Percentiles rank a stretch among this genome's conserved stretches.
phyloP scores from a whole-genome alignment of 92 coral and sea anemone genomes.

The Epizoanthus rinbou region DNA sequence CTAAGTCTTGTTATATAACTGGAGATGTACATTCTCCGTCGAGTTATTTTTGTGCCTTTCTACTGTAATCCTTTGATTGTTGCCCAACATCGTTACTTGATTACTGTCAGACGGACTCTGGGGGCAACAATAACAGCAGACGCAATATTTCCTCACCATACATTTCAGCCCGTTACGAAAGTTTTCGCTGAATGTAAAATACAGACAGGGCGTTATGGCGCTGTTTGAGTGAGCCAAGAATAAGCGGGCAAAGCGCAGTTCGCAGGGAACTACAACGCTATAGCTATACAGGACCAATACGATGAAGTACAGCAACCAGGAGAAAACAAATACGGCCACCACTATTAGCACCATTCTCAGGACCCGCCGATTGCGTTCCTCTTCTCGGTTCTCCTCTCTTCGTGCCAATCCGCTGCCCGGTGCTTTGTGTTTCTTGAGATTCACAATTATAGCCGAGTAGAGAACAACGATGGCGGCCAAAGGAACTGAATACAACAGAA shows the following conservation, averaged over 20 bases:
- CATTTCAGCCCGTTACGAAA: slow-evolving; percentile 60
- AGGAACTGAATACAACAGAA: slow-evolving; percentile 72
- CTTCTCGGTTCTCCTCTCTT: slow-evolving; percentile 32
- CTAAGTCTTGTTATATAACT: too few species aligned
- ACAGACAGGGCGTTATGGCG: slow-evolving; percentile 69
- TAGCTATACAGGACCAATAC: slow-evolving; percentile 65
- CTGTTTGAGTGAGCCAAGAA: slow-evolving; percentile 73
- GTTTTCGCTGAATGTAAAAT: slow-evolving; percentile 58
- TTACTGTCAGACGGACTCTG: too few species aligned
- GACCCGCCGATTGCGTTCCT: slow-evolving; percentile 57
- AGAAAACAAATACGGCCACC: slow-evolving; percentile 68
- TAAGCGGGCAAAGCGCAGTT: slow-evolving; percentile 55
- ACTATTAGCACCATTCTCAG: slow-evolving; percentile 72
- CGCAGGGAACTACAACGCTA: slow-evolving; percentile 60
- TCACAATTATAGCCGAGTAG: slow-evolving; percentile 63
- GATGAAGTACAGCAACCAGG: slow-evolving; percentile 77
- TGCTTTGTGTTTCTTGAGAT: slow-evolving; percentile 51
- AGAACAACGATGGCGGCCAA: slow-evolving; percentile 58
- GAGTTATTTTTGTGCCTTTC: too few species aligned
- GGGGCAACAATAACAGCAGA: not conserved
- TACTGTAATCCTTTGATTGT: too few species aligned
- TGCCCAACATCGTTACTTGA: too few species aligned
- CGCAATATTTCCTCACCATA: not conserved
- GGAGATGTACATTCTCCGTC: too few species aligned
- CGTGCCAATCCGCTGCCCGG: slow-evolving; percentile 48